Base-by-base conservation (phyloP, 2,888 invertebrate species). In the Thymelicus acteon region DNA sequence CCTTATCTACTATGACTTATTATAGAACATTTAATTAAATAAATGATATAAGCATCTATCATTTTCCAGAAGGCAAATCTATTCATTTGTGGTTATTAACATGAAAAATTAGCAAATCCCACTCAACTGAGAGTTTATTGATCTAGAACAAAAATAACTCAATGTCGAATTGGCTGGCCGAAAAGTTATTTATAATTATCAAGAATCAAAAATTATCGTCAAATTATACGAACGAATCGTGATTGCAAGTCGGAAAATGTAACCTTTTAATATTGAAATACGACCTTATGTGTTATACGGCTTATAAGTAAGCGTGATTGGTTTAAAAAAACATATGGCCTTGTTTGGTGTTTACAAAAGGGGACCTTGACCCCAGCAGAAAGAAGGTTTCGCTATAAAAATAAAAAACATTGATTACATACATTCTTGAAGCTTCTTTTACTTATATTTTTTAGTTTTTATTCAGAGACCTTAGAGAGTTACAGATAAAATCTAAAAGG, bases 351-450 rank as follows among this genome's bases (percentile, higher is more conserved):
- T 77, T 79, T 78, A 76, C 76, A 75, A 74, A 76, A 60, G 64
- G 63, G 72, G 62, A 60, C 82, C 80, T 75, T 80, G 81, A 78
- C 79, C 80, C 73, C 73, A 54, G 48, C n/a, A n/a, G n/a, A 65
- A 49, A 60, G 72, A 72, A 75, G 74, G 74, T 63, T 71, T 72
- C 62, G 68, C 52, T 54, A 70, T 49, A 64, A 65, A 64, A 71
- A 60, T 39, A 60, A 58, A 68, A 68, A 64, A 57, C 58, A 52
- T 61, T 49, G 57, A 65, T 61, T 44, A 31, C 49, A 15, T 48
- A 31, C 52, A 64, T 19, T 58, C 37, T 39, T 52, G 49, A 37
- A n/a, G 52, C 37, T 52, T 12, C 47, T 66, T 47, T 47, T 31
- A 7, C 8, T 8, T 19, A 24, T n/a, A n/a, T n/a, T n/a, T n/a